A percentile compares a stretch with the other conserved stretches of the same genome.
Conservation (phyloP, 2,888 invertebrate genomes). For the Nymphalis urticae region DNA sequence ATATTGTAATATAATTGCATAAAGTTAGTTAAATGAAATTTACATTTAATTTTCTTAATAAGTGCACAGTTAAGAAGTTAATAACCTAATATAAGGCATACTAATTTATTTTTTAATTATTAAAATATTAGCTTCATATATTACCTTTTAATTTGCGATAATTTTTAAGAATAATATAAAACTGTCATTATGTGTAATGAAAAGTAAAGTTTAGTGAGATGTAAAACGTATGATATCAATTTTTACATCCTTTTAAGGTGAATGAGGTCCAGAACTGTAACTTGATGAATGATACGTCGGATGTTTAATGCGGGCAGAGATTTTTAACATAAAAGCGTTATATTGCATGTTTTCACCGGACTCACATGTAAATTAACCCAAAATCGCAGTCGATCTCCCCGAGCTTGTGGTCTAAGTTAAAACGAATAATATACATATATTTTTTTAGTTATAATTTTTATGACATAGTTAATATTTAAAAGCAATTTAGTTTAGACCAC, state of each 20-base stretch:
- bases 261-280: constrained; percentile 52
- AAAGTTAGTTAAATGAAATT: background rate
- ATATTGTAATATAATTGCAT: background rate
- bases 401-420: constrained; percentile 28
- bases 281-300: constrained; percentile 54
- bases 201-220: constrained; percentile 23
- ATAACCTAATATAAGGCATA: constrained; percentile 3
- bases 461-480: background rate
- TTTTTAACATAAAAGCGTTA: constrained; percentile 59
- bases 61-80: background rate
- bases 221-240: constrained; percentile 39
- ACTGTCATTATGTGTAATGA: constrained; percentile 5
- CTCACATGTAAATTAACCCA: constrained; percentile 62
- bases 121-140: background rate
- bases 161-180: constrained; percentile 5
- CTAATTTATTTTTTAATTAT: constrained; percentile 9
- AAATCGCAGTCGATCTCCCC: constrained; percentile 44
- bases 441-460: background rate
- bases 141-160: background rate
- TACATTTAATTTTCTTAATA: background rate
- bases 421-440: background rate
- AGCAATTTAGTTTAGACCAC: background rate
- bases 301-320: constrained; percentile 56
- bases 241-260: constrained; percentile 51
- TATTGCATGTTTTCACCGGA: constrained; percentile 56